These are phyloP conservation scores for Aspidoscelis tigris DNA, from an alignment of 2,113 vertebrate species.

Conservation along the genomic window DNA sequence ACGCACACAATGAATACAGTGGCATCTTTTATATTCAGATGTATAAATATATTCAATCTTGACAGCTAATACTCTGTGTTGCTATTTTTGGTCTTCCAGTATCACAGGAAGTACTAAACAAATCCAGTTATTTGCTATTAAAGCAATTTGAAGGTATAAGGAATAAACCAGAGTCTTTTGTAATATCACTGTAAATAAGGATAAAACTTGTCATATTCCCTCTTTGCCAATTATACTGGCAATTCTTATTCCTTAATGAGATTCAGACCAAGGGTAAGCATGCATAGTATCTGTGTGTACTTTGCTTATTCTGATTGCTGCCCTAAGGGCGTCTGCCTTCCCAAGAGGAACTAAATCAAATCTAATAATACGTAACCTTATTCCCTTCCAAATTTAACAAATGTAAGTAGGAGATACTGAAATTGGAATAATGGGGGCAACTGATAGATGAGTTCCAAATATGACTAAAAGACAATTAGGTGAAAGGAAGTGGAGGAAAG, in stretches of 20 bases:
- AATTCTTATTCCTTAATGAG: conserved; percentile 60
- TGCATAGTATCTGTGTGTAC: conserved; percentile 14
- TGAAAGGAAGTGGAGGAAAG: conserved; percentile 40
- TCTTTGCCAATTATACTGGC: conserved; percentile 43
- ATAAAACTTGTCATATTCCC: conserved; percentile 36
- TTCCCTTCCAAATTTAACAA: conserved; percentile 61
- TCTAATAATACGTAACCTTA: conserved; percentile 64
- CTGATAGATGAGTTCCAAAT: conserved; percentile 32
- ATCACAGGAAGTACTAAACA: conserved; percentile 15
- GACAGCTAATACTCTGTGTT: neutral
- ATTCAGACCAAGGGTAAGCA: conserved; percentile 24
- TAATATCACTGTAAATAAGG: conserved; percentile 44
- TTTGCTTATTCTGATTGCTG: conserved; percentile 52
- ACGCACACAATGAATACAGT: neutral
- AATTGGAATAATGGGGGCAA: conserved; percentile 49
- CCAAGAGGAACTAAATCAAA: conserved; percentile 60
- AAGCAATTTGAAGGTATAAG: conserved; percentile 22
- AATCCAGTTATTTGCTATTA: conserved; percentile 42
- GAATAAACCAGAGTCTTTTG: conserved; percentile 25
- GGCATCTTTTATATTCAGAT: neutral
- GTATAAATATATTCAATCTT: neutral
- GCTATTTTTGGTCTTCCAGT: neutral
- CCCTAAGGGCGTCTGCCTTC: conserved; percentile 41
- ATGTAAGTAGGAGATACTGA: conserved; percentile 55
- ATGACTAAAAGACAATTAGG: conserved; percentile 52